Evolutionary conservation across 2,797 vertebrate genomes (phyloP).

Genomic region (Pseudochirops corinnae): DNA sequence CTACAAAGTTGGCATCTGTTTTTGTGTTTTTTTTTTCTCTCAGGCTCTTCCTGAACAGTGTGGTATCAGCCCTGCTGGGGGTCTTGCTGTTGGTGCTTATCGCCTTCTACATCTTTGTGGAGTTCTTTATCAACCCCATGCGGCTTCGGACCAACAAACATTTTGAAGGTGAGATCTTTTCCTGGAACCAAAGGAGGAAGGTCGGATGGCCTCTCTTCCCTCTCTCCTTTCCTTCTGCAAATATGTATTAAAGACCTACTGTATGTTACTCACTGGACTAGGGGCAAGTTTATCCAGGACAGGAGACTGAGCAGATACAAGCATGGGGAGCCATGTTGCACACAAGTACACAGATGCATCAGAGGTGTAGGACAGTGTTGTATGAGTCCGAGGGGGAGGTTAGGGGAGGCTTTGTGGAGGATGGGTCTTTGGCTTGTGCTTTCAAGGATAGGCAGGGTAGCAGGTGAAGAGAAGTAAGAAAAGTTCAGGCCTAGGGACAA

Average conservation of each 20-base stretch:
- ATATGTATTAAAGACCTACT: neutral
- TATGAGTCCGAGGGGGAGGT: neutral
- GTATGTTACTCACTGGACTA: neutral
- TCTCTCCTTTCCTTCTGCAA: neutral
- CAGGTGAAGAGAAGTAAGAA: too few species aligned
- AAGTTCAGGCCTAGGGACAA: too few species aligned
- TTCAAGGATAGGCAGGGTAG: neutral
- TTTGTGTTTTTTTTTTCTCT: neutral
- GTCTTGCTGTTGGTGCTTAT: constrained; percentile 90
- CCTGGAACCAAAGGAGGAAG: neutral
- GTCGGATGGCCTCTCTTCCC: neutral
- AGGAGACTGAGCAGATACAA: neutral
- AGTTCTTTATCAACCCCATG: constrained; percentile 93
- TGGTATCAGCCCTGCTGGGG: constrained; percentile 93
- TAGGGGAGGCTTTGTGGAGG: neutral
- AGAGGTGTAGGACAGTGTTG: neutral
- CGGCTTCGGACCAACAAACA: constrained; percentile 90
- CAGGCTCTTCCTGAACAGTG: constrained; percentile 95
- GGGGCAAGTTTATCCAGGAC: neutral
- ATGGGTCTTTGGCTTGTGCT: neutral
- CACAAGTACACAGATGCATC: neutral
- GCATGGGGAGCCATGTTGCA: neutral
- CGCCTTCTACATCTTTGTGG: constrained; percentile 92
- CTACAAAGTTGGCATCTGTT: constrained; percentile 37
- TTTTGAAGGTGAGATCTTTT: constrained; percentile 87